Evolutionary conservation across 2,888 invertebrate species (phyloP), one percentile per base, ranked within the genome.

Genomic region (Caenorhabditis doughertyi): DNA sequence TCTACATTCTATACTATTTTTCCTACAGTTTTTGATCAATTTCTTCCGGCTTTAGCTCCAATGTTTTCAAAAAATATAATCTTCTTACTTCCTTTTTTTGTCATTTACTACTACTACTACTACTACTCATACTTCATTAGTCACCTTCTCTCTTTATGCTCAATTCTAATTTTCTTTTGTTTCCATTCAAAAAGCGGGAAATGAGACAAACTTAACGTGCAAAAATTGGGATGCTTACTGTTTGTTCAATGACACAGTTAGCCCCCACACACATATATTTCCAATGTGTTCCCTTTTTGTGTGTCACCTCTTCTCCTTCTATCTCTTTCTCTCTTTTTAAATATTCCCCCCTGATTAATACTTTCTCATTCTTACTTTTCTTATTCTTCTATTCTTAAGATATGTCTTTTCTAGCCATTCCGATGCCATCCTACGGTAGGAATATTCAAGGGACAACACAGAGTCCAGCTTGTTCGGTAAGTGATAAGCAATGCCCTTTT

Each of bases 171-270:
- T 55, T 58, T 39, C 35, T 60, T 53, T 72, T 72, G 72, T 72
- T 72, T 72, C 72, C 23, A 71, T n/a, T n/a, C n/a, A n/a, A n/a
- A n/a, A n/a, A n/a, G n/a, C n/a, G n/a, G n/a, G n/a, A 68, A 68
- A 68, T 32, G 18, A 27, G 29, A 27, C n/a, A 39, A 62, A 62
- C 72, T 55, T 55, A 18, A n/a, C 13, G 42, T 62, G 74, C 74
- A 74, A 74, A 56, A 47, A 42, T 62, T 70, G 18, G 44, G 51
- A 65, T 51, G 27, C 16, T 11, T 18, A 39, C 1, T 73, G 62
- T 76, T 76, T 76, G 76, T 60, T 32, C 68, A 76, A 60, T 76
- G 76, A 76, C 76, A 74, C 53, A 51, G 27, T 74, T 74, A 65
- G 65, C 65, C 74, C 74, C 65, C 74, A 60, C 76, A 39, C 23